Evolutionary conservation across 2,888 invertebrate species (phyloP), one percentile per base, ranked within the genome.

Genomic region (Drosophila prolongata): DNA sequence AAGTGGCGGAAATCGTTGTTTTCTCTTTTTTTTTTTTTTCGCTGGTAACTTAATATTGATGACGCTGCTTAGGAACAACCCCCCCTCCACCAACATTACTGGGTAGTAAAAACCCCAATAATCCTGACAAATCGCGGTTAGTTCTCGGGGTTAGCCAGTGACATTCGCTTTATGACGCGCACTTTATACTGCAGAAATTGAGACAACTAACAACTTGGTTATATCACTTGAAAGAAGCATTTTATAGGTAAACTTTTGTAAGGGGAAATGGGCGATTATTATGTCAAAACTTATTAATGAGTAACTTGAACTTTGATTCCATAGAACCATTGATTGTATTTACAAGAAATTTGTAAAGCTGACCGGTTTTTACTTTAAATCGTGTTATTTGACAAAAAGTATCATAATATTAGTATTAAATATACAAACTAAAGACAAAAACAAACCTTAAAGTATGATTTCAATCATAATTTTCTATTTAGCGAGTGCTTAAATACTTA

Each of bases 1-100:
- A 69, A 69, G 69, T 60, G 60, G 71, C 69, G 70, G 62, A 71
- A 72, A 72, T 52, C 73, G 50, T 52, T 16, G 10, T 24, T 1
- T 24, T 44, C 6, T 24, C 13, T 44, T 65, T 52, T 44, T 64
- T 40, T 42, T 34, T 44, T 64, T 40, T 42, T 34, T 16, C 1
- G 27, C 44, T 14, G 14, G n/a, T 53, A 65, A 65, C 44, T 66
- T 65, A 46, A 65, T 66, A 66, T 66, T 66, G 65, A 66, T 66
- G 65, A 67, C 54, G 46, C 46, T 67, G 67, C 65, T 66, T 66
- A 54, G 64, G 42, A 49, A 0, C 4, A 16, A 34, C 4, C 27
- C 13, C 13, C 9, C 14, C 10, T 8, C 14, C 30, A 16, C 3
- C 14, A 2, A 5, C 9, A 13, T 27, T 9, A 16, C 38, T 30